Conservation (phyloP, 53 echinoderm and acorn worm species). For the Holothuria scabra region DNA sequence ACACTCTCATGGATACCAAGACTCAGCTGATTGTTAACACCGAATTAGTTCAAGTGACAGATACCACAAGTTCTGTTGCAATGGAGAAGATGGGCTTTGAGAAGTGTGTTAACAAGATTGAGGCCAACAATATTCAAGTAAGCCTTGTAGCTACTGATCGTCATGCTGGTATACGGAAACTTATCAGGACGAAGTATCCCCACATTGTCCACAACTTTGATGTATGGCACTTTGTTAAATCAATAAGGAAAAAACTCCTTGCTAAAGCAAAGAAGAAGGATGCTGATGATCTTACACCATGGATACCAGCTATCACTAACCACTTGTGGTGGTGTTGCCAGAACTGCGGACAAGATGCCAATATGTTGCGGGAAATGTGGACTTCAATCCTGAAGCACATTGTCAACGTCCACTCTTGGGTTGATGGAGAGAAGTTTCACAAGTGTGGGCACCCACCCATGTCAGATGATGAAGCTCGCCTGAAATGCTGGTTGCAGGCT, state of each 20-base stretch:
- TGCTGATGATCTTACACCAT: conserved; percentile 14
- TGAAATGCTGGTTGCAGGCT: too few relatives aligned
- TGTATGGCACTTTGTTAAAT: too few relatives aligned
- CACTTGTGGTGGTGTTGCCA: conserved; percentile 57
- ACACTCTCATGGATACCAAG: conserved; percentile 47
- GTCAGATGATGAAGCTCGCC: too few relatives aligned
- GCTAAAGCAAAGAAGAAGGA: conserved; percentile 43
- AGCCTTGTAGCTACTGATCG: too few relatives aligned
- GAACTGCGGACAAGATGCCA: conserved; percentile 31
- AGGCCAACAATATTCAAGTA: not conserved
- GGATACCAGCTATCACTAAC: conserved; percentile 39
- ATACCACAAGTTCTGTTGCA: too few relatives aligned
- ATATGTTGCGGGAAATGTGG: conserved; percentile 36
- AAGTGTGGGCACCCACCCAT: too few relatives aligned
- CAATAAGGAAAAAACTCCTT: conserved; percentile 36
- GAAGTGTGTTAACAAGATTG: not conserved
- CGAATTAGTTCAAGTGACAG: too few relatives aligned
- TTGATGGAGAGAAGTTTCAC: too few relatives aligned
- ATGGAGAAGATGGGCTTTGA: too few relatives aligned
- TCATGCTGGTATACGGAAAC: conserved; percentile 52
- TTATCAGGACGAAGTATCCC: conserved; percentile 26
- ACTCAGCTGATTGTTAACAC: conserved; percentile 21
- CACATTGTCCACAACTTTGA: conserved; percentile 19
- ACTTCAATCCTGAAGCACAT: too few relatives aligned
- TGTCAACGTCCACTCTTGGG: too few relatives aligned